Conservation (phyloP, 2,797 vertebrate genomes). For the Cynopterus sphinx region DNA sequence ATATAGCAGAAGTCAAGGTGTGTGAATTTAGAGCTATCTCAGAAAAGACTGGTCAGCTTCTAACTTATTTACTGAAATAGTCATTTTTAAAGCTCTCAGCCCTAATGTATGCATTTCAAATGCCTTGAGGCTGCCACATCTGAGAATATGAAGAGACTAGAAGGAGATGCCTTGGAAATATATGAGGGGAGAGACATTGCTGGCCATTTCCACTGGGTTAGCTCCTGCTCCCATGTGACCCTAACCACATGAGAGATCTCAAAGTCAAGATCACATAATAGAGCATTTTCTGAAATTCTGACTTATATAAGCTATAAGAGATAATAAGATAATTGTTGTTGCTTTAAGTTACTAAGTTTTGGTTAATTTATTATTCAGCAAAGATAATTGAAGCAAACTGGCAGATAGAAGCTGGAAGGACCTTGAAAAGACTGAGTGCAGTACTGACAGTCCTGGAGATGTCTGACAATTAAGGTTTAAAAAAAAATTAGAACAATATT, state of each 20-base stretch:
- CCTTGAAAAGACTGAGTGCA: background rate
- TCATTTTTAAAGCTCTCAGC: background rate
- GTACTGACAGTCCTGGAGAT: background rate
- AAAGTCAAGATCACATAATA: background rate
- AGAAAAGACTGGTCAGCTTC: background rate
- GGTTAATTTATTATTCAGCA: background rate
- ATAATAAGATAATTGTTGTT: background rate
- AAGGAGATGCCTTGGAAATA: background rate
- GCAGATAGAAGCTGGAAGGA: background rate
- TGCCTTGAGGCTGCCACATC: background rate
- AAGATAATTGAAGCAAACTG: background rate
- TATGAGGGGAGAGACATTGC: background rate
- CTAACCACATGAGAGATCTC: background rate
- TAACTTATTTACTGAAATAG: background rate
- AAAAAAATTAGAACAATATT: background rate
- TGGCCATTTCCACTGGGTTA: background rate
- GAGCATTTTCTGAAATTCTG: background rate
- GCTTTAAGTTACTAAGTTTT: background rate
- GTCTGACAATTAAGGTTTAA: background rate
- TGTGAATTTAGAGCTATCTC: background rate
- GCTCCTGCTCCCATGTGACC: background rate
- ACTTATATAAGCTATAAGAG: background rate
- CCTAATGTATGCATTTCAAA: background rate
- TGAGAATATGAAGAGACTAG: background rate
- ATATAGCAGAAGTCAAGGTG: background rate